A percentile compares a stretch with the other conserved stretches of the same genome.
Evolutionary conservation across 2,797 vertebrate species (phyloP).

Genomic region (Galaxias olidus): DNA sequence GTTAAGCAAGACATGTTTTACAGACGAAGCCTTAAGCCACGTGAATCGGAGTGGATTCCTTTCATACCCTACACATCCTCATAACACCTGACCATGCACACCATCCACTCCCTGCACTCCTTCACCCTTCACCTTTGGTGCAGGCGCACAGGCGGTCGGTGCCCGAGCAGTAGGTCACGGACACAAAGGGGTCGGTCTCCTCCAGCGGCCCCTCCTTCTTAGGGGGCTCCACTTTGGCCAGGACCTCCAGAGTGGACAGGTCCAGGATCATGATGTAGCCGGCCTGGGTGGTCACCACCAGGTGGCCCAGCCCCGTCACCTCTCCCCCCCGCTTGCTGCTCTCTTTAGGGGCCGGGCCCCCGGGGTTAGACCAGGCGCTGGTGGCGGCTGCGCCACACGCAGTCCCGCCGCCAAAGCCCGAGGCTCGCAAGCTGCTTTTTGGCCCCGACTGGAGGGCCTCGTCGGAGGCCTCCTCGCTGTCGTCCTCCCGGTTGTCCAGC

Average conservation of each 20-base stretch:
- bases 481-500: slow-evolving; percentile 93
- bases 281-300: slow-evolving; percentile 96
- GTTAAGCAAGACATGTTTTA: too few relatives aligned
- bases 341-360: slow-evolving; percentile 71
- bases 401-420: slow-evolving; percentile 34
- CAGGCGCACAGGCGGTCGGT: slow-evolving; percentile 98
- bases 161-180: slow-evolving; percentile 98
- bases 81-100: neutral
- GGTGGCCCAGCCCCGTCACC: slow-evolving; percentile 86
- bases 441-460: slow-evolving; percentile 78
- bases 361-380: slow-evolving; percentile 15
- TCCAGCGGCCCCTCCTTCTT: slow-evolving; percentile 88
- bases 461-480: slow-evolving; percentile 89
- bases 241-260: slow-evolving; percentile 92
- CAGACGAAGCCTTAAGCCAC: too few relatives aligned
- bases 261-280: slow-evolving; percentile 97
- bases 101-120: too few relatives aligned
- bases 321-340: slow-evolving; percentile 71
- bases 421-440: slow-evolving; percentile 72
- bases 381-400: slow-evolving; percentile 28
- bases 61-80: too few relatives aligned
- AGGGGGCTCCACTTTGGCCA: slow-evolving; percentile 96
- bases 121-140: slow-evolving; percentile 87
- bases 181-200: slow-evolving; percentile 93
- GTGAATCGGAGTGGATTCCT: too few relatives aligned